Evolutionary conservation across 2,113 vertebrate species (phyloP).

Genomic region (Sceloporus undulatus): DNA sequence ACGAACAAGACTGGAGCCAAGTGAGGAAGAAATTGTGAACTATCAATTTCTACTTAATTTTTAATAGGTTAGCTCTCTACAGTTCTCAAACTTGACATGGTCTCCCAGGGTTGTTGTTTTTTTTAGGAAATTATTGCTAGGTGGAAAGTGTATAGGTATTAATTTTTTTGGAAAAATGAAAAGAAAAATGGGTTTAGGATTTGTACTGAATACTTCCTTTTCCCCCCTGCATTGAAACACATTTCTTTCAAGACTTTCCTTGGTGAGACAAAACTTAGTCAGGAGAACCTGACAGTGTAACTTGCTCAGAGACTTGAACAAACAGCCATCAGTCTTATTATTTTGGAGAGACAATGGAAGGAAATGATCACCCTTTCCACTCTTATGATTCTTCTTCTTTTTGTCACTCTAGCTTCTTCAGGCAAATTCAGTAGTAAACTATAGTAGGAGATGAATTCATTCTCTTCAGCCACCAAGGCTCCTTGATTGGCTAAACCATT

Average conservation of each 20-base stretch:
- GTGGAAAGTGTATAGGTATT: background rate
- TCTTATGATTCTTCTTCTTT: background rate
- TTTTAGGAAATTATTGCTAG: constrained; percentile 28
- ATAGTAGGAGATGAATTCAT: background rate
- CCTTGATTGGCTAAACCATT: background rate
- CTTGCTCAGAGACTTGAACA: constrained; percentile 15
- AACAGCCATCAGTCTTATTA: constrained; percentile 1
- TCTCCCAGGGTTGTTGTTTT: no score
- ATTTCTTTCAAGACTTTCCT: constrained; percentile 30
- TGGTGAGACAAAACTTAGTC: constrained; percentile 13
- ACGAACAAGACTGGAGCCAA: background rate
- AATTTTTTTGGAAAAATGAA: constrained; percentile 28
- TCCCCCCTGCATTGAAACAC: background rate
- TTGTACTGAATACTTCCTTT: constrained; percentile 28
- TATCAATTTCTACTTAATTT: constrained; percentile 18
- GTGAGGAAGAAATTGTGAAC: constrained; percentile 8
- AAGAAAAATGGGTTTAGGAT: constrained; percentile 37
- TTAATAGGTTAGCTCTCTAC: background rate
- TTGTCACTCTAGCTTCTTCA: background rate
- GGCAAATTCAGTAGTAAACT: constrained; percentile 5
- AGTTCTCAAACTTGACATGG: constrained; percentile 27
- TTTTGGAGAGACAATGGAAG: constrained; percentile 8
- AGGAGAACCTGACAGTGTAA: background rate
- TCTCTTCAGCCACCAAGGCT: background rate
- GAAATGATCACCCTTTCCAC: background rate